A percentile compares a stretch with the other conserved stretches of the same genome.
phyloP scores from a whole-genome alignment of 2,888 invertebrate genomes.

The Agonum fuliginosum region DNA sequence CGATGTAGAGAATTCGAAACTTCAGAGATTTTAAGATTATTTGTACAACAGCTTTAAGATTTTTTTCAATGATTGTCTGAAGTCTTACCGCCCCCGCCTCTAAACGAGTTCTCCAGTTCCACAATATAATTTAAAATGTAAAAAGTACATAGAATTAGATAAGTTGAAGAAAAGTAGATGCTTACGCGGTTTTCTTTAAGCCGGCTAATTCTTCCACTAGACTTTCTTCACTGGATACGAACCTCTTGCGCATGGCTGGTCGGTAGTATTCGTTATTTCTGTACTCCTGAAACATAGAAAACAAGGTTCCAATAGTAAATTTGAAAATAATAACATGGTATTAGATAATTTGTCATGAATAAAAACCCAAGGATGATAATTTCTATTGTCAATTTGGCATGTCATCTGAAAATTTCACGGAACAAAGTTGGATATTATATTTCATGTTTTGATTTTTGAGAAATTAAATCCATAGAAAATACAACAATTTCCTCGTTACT shows the following conservation, averaged over 20 bases:
- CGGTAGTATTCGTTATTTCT: conserved; percentile 64
- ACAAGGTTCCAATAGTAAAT: background rate
- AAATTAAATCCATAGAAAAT: no score
- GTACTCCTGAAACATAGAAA: conserved; percentile 68
- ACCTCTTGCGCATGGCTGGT: conserved; percentile 78
- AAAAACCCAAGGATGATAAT: no score
- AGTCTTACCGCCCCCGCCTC: background rate
- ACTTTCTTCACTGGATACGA: conserved; percentile 79
- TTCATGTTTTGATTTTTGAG: no score
- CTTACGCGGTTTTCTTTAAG: conserved; percentile 79
- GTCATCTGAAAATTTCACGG: no score
- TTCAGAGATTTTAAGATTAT: no score
- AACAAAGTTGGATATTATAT: no score
- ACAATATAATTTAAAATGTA: conserved; percentile 37
- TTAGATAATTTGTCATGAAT: no score
- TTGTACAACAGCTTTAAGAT: no score
- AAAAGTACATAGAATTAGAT: conserved; percentile 22
- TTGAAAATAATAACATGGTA: no score
- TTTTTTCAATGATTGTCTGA: conserved; percentile 5
- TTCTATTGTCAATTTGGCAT: no score
- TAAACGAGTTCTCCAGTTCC: background rate
- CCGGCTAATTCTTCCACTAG: conserved; percentile 79
- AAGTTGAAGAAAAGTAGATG: background rate
- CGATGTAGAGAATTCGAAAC: background rate
- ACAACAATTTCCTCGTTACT: no score